These are phyloP conservation scores for Neomicropteryx cornuta DNA, from an alignment of 1,140 invertebrate genomes.

Conservation along the genomic window DNA sequence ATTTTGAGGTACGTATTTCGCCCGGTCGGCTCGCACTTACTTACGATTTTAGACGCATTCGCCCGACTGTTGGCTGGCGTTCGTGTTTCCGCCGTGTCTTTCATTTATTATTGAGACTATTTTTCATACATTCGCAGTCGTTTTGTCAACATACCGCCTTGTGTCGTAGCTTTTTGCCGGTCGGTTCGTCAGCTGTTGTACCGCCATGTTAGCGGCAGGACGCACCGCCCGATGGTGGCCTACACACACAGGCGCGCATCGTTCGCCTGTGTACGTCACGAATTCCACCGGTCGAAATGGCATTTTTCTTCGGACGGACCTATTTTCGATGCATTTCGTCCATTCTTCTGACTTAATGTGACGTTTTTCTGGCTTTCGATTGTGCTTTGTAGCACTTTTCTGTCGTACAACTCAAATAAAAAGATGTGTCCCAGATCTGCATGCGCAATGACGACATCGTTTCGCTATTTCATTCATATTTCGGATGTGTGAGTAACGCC, in stretches of 20 bases:
- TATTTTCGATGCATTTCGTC: slow-evolving; percentile 9
- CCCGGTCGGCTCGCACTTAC: slow-evolving; percentile 36
- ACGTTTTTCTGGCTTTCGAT: slow-evolving; percentile 12
- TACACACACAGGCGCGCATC: no score
- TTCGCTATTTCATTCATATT: no score
- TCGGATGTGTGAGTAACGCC: no score
- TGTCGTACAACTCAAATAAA: no score
- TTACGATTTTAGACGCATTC: no score
- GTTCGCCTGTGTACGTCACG: no score
- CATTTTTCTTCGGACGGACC: slow-evolving; percentile 16
- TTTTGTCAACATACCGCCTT: slow-evolving; percentile 8
- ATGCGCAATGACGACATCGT: no score
- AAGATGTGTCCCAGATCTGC: no score
- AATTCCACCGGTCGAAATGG: slow-evolving; percentile 14
- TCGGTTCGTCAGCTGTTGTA: slow-evolving; percentile 41
- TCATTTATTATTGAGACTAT: not conserved
- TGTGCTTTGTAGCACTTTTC: no score
- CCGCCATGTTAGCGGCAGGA: slow-evolving; percentile 43
- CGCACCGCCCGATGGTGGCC: slow-evolving; percentile 20
- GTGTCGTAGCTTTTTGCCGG: slow-evolving; percentile 33
- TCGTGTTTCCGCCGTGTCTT: not conserved
- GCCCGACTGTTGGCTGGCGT: not conserved
- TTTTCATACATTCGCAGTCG: not conserved
- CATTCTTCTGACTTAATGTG: not conserved
- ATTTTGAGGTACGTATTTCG: slow-evolving; percentile 33